Evolutionary conservation across 2,888 invertebrate species (phyloP).

Genomic region (Andrena haemorrhoa): DNA sequence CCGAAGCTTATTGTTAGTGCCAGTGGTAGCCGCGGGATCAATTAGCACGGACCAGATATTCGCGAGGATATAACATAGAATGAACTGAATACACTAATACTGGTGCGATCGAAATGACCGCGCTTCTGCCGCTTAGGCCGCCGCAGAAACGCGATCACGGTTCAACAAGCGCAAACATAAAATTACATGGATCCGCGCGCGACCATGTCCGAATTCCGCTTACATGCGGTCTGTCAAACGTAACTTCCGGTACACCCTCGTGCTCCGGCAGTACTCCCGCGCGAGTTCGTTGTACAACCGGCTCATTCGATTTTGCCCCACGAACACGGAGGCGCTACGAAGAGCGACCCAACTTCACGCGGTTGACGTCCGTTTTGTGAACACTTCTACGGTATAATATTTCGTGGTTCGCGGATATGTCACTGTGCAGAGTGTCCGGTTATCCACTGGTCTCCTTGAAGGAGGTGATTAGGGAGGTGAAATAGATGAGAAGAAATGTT

Average conservation of each 20-base stretch:
- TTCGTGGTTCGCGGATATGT: too few species aligned
- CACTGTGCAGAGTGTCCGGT: too few species aligned
- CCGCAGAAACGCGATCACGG: conserved; percentile 52
- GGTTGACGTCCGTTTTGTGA: too few species aligned
- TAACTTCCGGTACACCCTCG: conserved; percentile 70
- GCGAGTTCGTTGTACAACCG: conserved; percentile 7
- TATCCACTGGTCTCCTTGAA: too few species aligned
- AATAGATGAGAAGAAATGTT: too few species aligned
- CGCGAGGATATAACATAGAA: conserved; percentile 5
- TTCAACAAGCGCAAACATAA: conserved; percentile 51
- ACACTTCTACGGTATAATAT: too few species aligned
- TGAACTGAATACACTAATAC: conserved; percentile 26
- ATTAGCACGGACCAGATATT: conserved; percentile 46
- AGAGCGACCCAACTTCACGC: too few species aligned
- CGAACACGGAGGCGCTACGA: too few species aligned
- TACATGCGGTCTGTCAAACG: conserved; percentile 77
- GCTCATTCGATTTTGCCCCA: too few species aligned
- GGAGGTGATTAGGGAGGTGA: too few species aligned
- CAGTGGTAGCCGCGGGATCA: neutral
- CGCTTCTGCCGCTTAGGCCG: conserved; percentile 35
- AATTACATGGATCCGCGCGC: conserved; percentile 59
- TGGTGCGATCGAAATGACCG: conserved; percentile 39
- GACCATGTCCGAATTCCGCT: conserved; percentile 65
- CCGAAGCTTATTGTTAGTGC: neutral
- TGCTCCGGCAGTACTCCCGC: conserved; percentile 29